Conservation (phyloP, 2,113 vertebrate species). For the Chloropsis cyanopogon region DNA sequence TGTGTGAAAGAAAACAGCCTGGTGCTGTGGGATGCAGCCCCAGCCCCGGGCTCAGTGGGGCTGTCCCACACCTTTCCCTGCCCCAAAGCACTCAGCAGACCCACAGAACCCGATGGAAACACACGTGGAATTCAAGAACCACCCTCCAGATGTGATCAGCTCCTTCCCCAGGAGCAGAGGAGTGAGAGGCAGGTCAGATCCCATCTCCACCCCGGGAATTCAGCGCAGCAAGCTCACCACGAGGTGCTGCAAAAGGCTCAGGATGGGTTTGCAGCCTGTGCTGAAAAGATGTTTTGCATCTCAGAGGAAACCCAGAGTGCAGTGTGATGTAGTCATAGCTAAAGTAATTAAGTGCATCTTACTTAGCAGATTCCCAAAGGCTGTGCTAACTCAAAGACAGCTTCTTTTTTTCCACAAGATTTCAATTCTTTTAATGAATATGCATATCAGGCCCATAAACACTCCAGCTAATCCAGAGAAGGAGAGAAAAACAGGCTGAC, state of each 20-base stretch:
- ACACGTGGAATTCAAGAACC: accelerated
- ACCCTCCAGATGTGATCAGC: not conserved
- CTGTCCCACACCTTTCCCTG: accelerated
- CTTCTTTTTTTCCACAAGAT: not conserved
- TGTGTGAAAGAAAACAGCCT: not conserved
- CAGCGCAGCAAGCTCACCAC: not conserved
- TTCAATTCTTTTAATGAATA: slow-evolving; percentile 17
- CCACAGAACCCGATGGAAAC: accelerated
- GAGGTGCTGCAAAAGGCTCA: not conserved
- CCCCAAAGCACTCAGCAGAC: not conserved
- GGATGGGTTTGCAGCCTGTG: not conserved
- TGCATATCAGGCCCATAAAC: not conserved
- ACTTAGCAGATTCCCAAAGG: slow-evolving; percentile 58
- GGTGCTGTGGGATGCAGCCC: not conserved
- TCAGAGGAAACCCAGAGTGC: slow-evolving; percentile 22
- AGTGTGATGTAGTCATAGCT: not conserved
- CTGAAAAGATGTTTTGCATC: not conserved
- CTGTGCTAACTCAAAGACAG: slow-evolving; percentile 30
- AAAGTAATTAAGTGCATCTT: slow-evolving; percentile 56
- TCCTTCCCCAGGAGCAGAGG: not conserved
- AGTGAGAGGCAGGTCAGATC: not conserved
- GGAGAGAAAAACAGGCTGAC: not conserved
- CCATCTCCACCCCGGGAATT: accelerated
- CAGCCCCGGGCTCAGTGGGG: not conserved
- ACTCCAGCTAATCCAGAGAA: not conserved